Evolutionary conservation across 2,113 vertebrate genomes (phyloP).

Genomic region (Eleginops maclovinus): DNA sequence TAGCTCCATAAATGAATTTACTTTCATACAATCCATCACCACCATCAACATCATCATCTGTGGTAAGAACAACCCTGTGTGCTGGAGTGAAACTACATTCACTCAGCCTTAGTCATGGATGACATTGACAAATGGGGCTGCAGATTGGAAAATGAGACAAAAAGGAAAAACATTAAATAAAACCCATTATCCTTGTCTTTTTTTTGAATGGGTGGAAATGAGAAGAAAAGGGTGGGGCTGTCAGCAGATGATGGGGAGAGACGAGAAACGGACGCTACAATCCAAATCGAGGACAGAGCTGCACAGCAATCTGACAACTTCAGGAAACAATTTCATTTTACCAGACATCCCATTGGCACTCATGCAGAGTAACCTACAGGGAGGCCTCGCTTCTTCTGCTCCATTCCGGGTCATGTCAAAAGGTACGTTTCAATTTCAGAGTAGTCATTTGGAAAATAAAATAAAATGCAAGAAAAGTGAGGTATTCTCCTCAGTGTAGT

Average conservation of each 20-base stretch:
- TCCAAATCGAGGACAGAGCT: slow-evolving; percentile 64
- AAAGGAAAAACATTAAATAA: slow-evolving; percentile 81
- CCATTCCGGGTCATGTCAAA: slow-evolving; percentile 46
- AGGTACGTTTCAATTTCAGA: slow-evolving; percentile 47
- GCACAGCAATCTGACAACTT: slow-evolving; percentile 73
- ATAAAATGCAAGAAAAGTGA: slow-evolving; percentile 42
- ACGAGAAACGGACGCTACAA: slow-evolving; percentile 62
- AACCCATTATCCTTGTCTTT: slow-evolving; percentile 74
- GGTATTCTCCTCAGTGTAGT: slow-evolving; percentile 18
- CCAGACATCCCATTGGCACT: slow-evolving; percentile 62
- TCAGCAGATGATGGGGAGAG: slow-evolving; percentile 64
- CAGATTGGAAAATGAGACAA: slow-evolving; percentile 81
- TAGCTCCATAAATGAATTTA: slow-evolving; percentile 59
- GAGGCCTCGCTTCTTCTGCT: slow-evolving; percentile 28
- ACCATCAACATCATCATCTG: slow-evolving; percentile 79
- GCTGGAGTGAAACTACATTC: slow-evolving; percentile 75
- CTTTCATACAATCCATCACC: slow-evolving; percentile 73
- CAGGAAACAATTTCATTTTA: slow-evolving; percentile 76
- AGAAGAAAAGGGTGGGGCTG: slow-evolving; percentile 67
- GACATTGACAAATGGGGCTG: slow-evolving; percentile 79
- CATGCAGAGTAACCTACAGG: slow-evolving; percentile 36
- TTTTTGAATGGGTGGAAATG: slow-evolving; percentile 71
- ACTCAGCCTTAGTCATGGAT: slow-evolving; percentile 69
- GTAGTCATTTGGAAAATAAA: slow-evolving; percentile 56
- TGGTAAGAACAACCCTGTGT: slow-evolving; percentile 73